Evolutionary conservation across 2,888 invertebrate genomes (phyloP), one percentile per base, ranked within the genome.

Genomic region (Agrilus cyanescens): DNA sequence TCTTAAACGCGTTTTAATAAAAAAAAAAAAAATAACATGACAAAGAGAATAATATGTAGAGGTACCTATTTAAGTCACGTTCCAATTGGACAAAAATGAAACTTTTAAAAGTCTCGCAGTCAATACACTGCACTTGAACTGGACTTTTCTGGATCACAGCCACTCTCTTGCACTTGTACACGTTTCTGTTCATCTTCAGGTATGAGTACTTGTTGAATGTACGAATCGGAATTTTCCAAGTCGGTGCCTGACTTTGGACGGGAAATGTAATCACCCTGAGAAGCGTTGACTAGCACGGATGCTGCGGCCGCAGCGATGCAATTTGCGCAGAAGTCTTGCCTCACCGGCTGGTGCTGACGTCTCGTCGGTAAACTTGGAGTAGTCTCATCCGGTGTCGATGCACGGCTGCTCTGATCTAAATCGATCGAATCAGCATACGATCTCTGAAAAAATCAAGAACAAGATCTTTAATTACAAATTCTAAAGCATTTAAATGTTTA

Each of bases 351-450:
- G 30, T 51, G 53, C 29, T 50, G 50, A 25, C 53, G 48, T 40
- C 50, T 47, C 14, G 52, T 51, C 4, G 59, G 50, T 51, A 75
- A 62, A 47, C 74, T 68, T 2, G 77, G 76, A 54, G 75, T 75
- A 50, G 76, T 70, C 61, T 78, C 76, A 64, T 78, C 75, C 31
- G 78, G 78, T 15, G 77, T 76, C 2, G 78, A 74, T 13, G 78
- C 73, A 55, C 78, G 71, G 57, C 74, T 74, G 63, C 74, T 75
- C 58, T 74, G 73, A 48, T 69, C 74, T 47, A 62, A 44, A 37
- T 63, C 62, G 10, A 53, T 45, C 16, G 75, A 74, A 55, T 71
- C 72, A 57, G 71, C 73, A 43, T 58, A 60, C 29, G 58, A 57
- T 42, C 59, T 49, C 55, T 60, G 55, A 33, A 43, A 46, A 16